Base-by-base conservation (phyloP, 2,113 vertebrate species). In the Atractosteus spatula region DNA sequence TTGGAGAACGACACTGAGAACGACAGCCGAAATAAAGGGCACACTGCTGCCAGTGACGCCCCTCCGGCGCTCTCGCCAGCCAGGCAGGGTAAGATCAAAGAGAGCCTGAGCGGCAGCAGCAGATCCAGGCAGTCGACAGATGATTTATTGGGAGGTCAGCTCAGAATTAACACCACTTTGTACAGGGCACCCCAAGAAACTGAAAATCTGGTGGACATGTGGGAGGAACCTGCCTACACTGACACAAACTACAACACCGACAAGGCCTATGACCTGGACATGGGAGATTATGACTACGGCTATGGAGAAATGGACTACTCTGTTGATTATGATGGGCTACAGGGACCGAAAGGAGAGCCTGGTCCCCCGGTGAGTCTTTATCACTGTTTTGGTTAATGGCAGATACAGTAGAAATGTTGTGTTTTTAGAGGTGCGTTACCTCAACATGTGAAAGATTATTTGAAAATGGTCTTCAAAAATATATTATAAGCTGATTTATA, bases 331-430 rank as follows among this genome's bases (percentile, higher is more conserved):
- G 92, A 92, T 70, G 90, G 87, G 77, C 84, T 92, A 59, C 91
- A 71, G 79, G 96, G 97, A 81, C 91, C 92, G 69, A 99, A 97
- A 93, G 97, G 97, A 84, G 96, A 98, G 73, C 86, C 92, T 16
- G 97, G 97, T 84, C 89, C 84, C 85, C 88, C 92, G 75, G 97
- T 99, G 93, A 97, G 97, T 96, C 2, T 70, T 63, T 16, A 51
- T 55, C 54, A 7, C 41, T 29, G 7, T 29, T 29, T 29, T 59
- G 73, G 45, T 64, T 54, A 57, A 7, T n/a, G 8, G n/a, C 7
- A 55, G 12, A 55, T 62, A 29, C 29, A 29, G 29, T 29, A 29
- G 29, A 29, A 29, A 29, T 29, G 8, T 71, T 29, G 8, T 71
- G 73, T 75, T 64, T 54, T 57, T 76, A 29, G 68, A 72, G 7